Evolutionary conservation across 2,888 invertebrate genomes (phyloP).

Genomic region (Dromius quadrimaculatus): DNA sequence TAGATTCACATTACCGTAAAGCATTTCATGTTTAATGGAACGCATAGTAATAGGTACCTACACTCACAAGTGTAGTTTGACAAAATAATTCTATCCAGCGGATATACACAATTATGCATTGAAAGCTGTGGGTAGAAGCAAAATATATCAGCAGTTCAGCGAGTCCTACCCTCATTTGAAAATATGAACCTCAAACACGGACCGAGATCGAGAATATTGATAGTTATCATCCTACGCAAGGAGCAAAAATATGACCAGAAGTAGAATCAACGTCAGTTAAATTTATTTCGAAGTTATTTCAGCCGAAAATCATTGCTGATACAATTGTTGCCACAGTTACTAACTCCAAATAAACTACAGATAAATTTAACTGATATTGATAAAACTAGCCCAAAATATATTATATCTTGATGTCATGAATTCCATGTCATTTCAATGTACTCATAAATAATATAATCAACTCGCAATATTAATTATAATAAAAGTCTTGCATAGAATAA

Average conservation of each 20-base stretch:
- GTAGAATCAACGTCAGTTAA: background rate
- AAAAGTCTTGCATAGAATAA: too few species aligned
- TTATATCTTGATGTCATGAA: background rate
- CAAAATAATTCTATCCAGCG: slow-evolving; percentile 7
- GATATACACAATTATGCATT: slow-evolving; percentile 4
- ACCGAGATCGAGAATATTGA: slow-evolving; percentile 6
- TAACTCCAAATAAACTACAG: too few species aligned
- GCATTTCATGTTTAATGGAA: too few species aligned
- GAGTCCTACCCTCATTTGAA: slow-evolving; percentile 24
- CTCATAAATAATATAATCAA: background rate
- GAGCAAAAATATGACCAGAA: background rate
- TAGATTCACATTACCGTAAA: too few species aligned
- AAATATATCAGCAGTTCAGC: slow-evolving; percentile 17
- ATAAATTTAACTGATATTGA: too few species aligned
- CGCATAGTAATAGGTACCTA: too few species aligned
- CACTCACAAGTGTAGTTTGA: background rate
- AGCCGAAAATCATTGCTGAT: too few species aligned
- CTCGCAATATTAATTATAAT: too few species aligned
- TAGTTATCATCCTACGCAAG: slow-evolving; percentile 23
- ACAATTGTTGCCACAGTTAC: too few species aligned
- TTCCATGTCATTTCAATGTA: background rate
- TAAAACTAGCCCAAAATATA: background rate
- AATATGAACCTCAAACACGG: slow-evolving; percentile 33
- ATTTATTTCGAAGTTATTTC: too few species aligned
- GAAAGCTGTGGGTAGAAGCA: slow-evolving; percentile 25